Percentiles rank a stretch among this genome's conserved stretches.
Conservation (phyloP, 2,797 vertebrate species). For the Trachurus trachurus region DNA sequence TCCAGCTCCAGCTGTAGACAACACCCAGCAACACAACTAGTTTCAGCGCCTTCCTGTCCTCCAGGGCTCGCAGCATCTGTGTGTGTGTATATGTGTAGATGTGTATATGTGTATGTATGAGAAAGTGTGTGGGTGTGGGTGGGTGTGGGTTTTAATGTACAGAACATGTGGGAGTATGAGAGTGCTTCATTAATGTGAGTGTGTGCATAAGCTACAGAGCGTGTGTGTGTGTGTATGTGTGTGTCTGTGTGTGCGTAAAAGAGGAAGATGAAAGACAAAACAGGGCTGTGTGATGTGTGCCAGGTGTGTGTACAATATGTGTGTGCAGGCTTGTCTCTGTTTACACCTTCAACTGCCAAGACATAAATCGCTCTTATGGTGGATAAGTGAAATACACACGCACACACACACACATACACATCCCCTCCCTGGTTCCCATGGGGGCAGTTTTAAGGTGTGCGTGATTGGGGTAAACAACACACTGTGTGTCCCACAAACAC, state of each 20-base stretch:
- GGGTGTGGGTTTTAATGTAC: conserved; percentile 59
- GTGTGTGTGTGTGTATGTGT: conserved; percentile 16
- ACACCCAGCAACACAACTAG: conserved; percentile 79
- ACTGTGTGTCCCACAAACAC: conserved; percentile 68
- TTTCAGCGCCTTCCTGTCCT: conserved; percentile 66
- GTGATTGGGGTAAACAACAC: conserved; percentile 63
- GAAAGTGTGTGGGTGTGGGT: conserved; percentile 10
- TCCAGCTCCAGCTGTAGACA: conserved; percentile 82
- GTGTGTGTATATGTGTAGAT: conserved; percentile 33
- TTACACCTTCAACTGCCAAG: conserved; percentile 68
- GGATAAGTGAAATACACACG: conserved; percentile 37
- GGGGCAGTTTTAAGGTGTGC: conserved; percentile 56
- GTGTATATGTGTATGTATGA: conserved; percentile 29
- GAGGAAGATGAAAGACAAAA: conserved; percentile 48
- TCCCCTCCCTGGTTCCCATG: conserved; percentile 28
- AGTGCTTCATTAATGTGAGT: conserved; percentile 45
- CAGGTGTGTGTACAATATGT: conserved; percentile 52
- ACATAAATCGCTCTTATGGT: conserved; percentile 58
- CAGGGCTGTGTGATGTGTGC: conserved; percentile 35
- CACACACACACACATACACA: conserved; percentile 5
- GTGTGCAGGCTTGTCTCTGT: conserved; percentile 63
- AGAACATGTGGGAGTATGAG: conserved; percentile 58
- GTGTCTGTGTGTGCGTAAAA: conserved; percentile 1
- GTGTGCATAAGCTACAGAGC: conserved; percentile 23
- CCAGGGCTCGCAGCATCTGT: conserved; percentile 62